Evolutionary conservation across 2,888 invertebrate genomes (phyloP), one percentile per base, ranked within the genome.

Genomic region (Glomeris marginata): DNA sequence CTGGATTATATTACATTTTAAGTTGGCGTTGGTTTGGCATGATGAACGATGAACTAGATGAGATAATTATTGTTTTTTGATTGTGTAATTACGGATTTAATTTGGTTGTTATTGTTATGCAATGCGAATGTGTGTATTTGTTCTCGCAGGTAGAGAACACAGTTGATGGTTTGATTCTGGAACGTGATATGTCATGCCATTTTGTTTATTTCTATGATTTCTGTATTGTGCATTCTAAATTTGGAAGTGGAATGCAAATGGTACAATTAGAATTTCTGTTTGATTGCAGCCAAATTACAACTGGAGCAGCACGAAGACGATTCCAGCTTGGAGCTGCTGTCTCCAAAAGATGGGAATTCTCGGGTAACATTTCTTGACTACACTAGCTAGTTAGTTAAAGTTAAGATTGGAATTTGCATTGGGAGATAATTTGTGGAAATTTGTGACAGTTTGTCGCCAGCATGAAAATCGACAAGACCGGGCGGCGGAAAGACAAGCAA

Each of bases 271-370:
- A 38, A 38, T 18, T 16, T 38, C 38, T 38, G 28, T 28, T 28
- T 8, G 28, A 28, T 41, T 41, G 1, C 33, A 48, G 48, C 44
- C 16, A 51, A 51, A 49, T 41, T 48, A n/a, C 43, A 16, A n/a
- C 16, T 40, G 37, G 38, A 44, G 37, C 52, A 48, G 20, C 73
- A 73, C 58, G 78, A 78, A 60, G 79, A 79, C 55, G 78, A 79
- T 60, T 77, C 77, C 22, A 77, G 77, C 62, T 67, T 77, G 49
- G 77, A 78, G 57, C 74, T 77, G 38, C 77, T 77, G 5, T 78
- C 77, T 20, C 77, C 77, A 2, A 66, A 77, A 57, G 78, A 78
- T 64, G 75, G 76, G 56, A 77, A 76, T 63, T 77, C 77, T 22
- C 77, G 77, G 2, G 74, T 45, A 20, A n/a, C n/a, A n/a, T n/a